These are phyloP conservation scores for Meta bourneti DNA, from an alignment of 2,888 invertebrate genomes.

Conservation along the genomic window DNA sequence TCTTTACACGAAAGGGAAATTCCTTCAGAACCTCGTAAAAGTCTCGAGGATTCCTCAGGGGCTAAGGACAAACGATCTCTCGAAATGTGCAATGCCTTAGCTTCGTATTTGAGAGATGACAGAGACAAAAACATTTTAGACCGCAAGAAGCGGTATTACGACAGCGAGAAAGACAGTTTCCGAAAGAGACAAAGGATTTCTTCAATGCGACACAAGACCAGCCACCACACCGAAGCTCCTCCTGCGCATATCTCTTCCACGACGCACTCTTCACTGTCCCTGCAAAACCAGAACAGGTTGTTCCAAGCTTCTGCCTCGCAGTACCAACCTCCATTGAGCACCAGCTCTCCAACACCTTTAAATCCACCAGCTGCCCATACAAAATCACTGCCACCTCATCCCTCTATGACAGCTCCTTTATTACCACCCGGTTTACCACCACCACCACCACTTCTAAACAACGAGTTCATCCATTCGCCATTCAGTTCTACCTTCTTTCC, in stretches of 20 bases:
- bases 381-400: slow-evolving; percentile 38
- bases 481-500: slow-evolving; percentile 48
- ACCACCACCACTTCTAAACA: slow-evolving; percentile 65
- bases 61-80: slow-evolving; percentile 7
- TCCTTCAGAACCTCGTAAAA: slow-evolving; percentile 1
- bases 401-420: slow-evolving; percentile 37
- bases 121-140: slow-evolving; percentile 49
- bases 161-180: slow-evolving; percentile 42
- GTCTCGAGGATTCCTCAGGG: neutral
- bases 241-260: slow-evolving; percentile 40
- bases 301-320: slow-evolving; percentile 7
- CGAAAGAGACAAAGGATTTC: slow-evolving; percentile 56
- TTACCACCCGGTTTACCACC: slow-evolving; percentile 58
- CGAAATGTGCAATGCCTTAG: slow-evolving; percentile 58
- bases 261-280: slow-evolving; percentile 8
- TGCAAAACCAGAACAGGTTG: slow-evolving; percentile 20
- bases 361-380: slow-evolving; percentile 63
- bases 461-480: slow-evolving; percentile 50
- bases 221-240: slow-evolving; percentile 36
- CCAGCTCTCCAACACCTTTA: slow-evolving; percentile 18
- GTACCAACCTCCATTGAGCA: slow-evolving; percentile 29
- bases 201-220: slow-evolving; percentile 23
- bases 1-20: slow-evolving; percentile 17
- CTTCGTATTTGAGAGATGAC: slow-evolving; percentile 62
- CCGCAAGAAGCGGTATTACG: slow-evolving; percentile 41